A percentile compares a stretch with the other conserved stretches of the same genome.
Evolutionary conservation across 2,888 invertebrate species (phyloP).

Genomic region (Parasteatoda lunata): DNA sequence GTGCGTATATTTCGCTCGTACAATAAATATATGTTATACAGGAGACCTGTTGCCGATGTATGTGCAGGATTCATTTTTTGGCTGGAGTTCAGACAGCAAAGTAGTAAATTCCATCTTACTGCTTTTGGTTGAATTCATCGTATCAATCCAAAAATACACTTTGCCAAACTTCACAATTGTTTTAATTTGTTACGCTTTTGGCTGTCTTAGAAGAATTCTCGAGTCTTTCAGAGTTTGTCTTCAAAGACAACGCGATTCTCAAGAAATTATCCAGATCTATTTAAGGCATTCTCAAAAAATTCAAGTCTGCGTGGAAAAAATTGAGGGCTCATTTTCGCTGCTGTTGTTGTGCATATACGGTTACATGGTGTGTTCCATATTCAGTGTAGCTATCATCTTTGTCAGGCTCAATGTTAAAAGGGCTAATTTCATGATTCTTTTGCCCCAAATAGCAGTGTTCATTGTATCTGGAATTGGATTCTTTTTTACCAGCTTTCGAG

Average conservation of each 20-base stretch:
- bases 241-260: slow-evolving; percentile 20
- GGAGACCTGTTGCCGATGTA: neutral
- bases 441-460: slow-evolving; percentile 1
- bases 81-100: slow-evolving; percentile 29
- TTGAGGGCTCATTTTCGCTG: slow-evolving; percentile 31
- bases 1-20: neutral
- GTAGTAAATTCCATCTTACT: slow-evolving; percentile 7
- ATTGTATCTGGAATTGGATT: slow-evolving; percentile 11
- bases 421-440: neutral
- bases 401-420: slow-evolving; percentile 18
- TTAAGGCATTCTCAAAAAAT: slow-evolving; percentile 21
- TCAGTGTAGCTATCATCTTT: slow-evolving; percentile 31
- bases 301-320: slow-evolving; percentile 6
- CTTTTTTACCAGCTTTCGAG: slow-evolving; percentile 26
- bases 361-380: slow-evolving; percentile 49
- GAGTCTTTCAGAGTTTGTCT: slow-evolving; percentile 20
- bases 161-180: slow-evolving; percentile 46
- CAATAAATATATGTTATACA: slow-evolving; percentile 17
- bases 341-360: slow-evolving; percentile 30
- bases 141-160: slow-evolving; percentile 33
- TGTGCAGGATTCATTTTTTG: slow-evolving; percentile 30
- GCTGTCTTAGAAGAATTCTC: slow-evolving; percentile 20
- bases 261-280: neutral
- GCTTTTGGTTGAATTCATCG: slow-evolving; percentile 2
- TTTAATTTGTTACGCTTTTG: slow-evolving; percentile 42